Base-by-base conservation (phyloP, 2,888 invertebrate genomes). In the Rhamnusium bicolor region DNA sequence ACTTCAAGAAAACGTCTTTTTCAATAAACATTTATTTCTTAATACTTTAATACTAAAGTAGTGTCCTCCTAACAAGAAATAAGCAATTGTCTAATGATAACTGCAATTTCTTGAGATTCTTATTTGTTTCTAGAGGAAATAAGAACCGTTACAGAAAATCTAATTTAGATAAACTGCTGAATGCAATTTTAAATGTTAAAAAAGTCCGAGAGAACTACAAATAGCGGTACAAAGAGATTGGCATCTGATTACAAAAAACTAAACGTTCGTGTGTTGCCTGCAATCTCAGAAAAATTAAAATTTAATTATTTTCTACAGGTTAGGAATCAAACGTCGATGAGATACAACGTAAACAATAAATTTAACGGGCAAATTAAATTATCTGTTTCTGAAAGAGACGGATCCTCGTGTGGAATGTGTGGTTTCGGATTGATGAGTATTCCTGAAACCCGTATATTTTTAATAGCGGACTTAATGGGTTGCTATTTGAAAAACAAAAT, bases 101-200 rank as follows among this genome's bases (percentile, higher is more conserved):
- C 24, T 19, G 53, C 21, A 65, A 53, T 65, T 65, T 65, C 32
- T 65, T 10, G 5, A 63, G 49, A 49, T 49, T 27, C 49, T 32
- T 46, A 16, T 16, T 14, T 10, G 65, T 32, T 29, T 29, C 6
- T 32, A 29, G 32, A 29, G 47, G 14, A 62, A 62, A 47, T 27
- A 8, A 24, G 63, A 32, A 27, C 49, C 49, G 49, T 51, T 63
- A 49, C 24, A 47, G 51, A 27, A 49, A 63, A 63, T 51, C 63
- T 63, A 51, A 63, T 63, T 63, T 63, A 63, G 63, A 63, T 63
- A 51, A 63, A 63, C 27, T 21, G 49, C 16, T 12, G 51, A 27
- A 63, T 49, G 63, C 51, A 27, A 27, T 47, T 51, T 47, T 47
- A 21, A 14, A 47, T n/a, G 19, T n/a, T 14, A 51, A 63, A 63